These are phyloP conservation scores for Aradophagus sp. DNA, from an alignment of 1,140 invertebrate species.

Conservation along the genomic window DNA sequence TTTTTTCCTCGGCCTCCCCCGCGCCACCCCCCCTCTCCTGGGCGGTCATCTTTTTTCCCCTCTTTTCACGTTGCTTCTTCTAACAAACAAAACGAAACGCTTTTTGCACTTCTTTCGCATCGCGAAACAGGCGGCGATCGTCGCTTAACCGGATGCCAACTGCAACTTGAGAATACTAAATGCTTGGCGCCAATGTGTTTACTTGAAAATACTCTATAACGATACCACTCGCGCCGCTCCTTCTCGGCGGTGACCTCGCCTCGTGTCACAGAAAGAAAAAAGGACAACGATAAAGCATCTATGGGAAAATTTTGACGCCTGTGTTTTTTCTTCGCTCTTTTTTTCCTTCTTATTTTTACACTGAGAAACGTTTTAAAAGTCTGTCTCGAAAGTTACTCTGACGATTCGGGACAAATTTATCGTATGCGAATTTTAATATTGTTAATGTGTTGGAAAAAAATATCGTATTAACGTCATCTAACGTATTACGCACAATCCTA, in stretches of 20 bases:
- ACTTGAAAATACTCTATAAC: constrained; percentile 64
- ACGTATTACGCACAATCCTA: too few relatives aligned
- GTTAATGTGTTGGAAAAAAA: too few relatives aligned
- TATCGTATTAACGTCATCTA: too few relatives aligned
- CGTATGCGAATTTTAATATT: too few relatives aligned
- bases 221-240: constrained; percentile 53
- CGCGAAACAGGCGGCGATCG: constrained; percentile 62
- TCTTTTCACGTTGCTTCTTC: constrained; percentile 1
- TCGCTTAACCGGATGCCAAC: constrained; percentile 68
- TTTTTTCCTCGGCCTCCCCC: neutral
- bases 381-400: too few relatives aligned
- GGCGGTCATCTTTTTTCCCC: neutral
- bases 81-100: constrained; percentile 42
- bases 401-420: too few relatives aligned
- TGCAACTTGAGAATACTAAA: constrained; percentile 70
- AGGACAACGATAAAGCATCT: constrained; percentile 50
- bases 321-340: constrained; percentile 9
- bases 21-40: neutral
- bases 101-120: constrained; percentile 48
- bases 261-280: constrained; percentile 12
- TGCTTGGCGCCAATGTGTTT: constrained; percentile 63
- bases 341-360: constrained; percentile 13
- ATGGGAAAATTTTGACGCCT: constrained; percentile 50
- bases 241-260: constrained; percentile 54
- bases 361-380: constrained; percentile 2